A percentile compares a stretch with the other conserved stretches of the same genome.
Evolutionary conservation across 2,888 invertebrate species (phyloP).

Genomic region (Cordilura impudica): DNA sequence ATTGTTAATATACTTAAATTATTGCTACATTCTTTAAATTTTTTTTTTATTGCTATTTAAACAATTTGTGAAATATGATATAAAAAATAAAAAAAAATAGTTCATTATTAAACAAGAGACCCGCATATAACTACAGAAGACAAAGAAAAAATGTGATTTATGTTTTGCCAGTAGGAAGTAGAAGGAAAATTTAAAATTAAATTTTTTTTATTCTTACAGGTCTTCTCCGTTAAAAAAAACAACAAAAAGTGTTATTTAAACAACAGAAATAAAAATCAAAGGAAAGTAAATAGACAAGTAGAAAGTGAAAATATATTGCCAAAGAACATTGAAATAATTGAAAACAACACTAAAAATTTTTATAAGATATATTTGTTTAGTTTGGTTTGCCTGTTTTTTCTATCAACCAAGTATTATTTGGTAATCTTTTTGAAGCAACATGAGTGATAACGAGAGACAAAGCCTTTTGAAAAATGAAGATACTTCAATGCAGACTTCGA

Average conservation of each 20-base stretch:
- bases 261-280: slow-evolving; percentile 27
- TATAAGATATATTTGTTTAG: slow-evolving; percentile 24
- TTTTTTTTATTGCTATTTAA: neutral
- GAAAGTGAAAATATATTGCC: slow-evolving; percentile 36
- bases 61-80: slow-evolving; percentile 17
- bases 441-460: slow-evolving; percentile 77
- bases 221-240: slow-evolving; percentile 22
- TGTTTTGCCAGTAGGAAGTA: neutral
- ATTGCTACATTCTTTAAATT: neutral
- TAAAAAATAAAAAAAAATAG: neutral
- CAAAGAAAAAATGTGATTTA: slow-evolving; percentile 32
- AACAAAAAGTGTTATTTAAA: slow-evolving; percentile 34
- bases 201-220: slow-evolving; percentile 35
- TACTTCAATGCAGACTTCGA: slow-evolving; percentile 70
- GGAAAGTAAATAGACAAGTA: slow-evolving; percentile 25
- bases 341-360: slow-evolving; percentile 19
- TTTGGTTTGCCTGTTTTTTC: neutral
- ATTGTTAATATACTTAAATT: slow-evolving; percentile 4
- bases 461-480: slow-evolving; percentile 73
- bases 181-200: slow-evolving; percentile 4
- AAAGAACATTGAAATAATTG: slow-evolving; percentile 13
- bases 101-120: neutral
- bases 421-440: slow-evolving; percentile 53
- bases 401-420: neutral
- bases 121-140: neutral